phyloP scores from a whole-genome alignment of 2,888 invertebrate species.

The Aspidapion aeneum region DNA sequence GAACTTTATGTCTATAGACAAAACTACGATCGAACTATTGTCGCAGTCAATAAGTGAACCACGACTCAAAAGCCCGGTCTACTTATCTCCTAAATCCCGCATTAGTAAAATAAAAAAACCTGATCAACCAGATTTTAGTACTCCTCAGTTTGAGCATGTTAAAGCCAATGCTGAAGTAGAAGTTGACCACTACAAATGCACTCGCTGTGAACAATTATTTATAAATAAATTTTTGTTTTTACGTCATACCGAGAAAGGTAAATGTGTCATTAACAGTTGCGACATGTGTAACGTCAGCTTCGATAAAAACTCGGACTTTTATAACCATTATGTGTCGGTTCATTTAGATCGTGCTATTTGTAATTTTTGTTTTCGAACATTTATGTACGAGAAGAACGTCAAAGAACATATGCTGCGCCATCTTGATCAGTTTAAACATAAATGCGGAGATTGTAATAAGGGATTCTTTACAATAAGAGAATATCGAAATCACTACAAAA shows the following conservation, averaged over 20 bases:
- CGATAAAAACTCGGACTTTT: conserved; percentile 43
- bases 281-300: conserved; percentile 44
- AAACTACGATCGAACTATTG: conserved; percentile 18
- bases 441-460: conserved; percentile 47
- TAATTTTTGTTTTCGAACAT: conserved; percentile 46
- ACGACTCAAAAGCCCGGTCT: conserved; percentile 14
- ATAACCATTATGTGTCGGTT: conserved; percentile 40
- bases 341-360: conserved; percentile 46
- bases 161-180: conserved; percentile 43
- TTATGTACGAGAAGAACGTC: conserved; percentile 48
- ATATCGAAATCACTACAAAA: conserved; percentile 47
- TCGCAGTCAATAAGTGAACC: conserved; percentile 9
- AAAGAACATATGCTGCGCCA: conserved; percentile 47
- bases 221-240: conserved; percentile 46
- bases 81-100: conserved; percentile 29
- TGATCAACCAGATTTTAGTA: conserved; percentile 45
- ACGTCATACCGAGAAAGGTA: conserved; percentile 46
- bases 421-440: conserved; percentile 46
- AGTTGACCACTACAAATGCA: conserved; percentile 43
- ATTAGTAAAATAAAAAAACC: conserved; percentile 37
- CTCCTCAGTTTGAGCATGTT: conserved; percentile 40
- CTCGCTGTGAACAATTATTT: conserved; percentile 46
- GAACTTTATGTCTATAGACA: conserved; percentile 21
- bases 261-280: conserved; percentile 46
- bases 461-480: conserved; percentile 48